Percentiles rank a stretch among this genome's conserved stretches.
phyloP scores from a whole-genome alignment of 2,113 vertebrate species.

The Speoplatyrhinus poulsoni region DNA sequence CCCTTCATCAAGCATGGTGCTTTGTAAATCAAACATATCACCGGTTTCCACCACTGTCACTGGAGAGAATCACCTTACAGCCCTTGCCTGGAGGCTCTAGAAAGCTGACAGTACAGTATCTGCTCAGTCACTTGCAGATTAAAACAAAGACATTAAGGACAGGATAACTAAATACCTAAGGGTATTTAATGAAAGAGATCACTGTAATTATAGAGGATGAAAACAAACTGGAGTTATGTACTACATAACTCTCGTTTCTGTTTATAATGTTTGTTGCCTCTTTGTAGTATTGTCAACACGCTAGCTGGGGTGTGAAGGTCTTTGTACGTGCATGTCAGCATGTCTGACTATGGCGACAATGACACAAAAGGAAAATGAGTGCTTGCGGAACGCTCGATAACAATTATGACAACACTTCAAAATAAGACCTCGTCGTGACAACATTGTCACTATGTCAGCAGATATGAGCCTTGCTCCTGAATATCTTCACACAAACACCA shows the following conservation, averaged over 20 bases:
- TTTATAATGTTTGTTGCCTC: too few relatives aligned
- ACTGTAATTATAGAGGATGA: not conserved
- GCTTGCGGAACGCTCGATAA: not conserved
- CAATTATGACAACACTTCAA: not conserved
- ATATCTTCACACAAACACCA: slow-evolving; percentile 2
- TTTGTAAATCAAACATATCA: slow-evolving; percentile 43
- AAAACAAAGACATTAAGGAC: slow-evolving; percentile 29
- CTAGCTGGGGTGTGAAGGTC: not conserved
- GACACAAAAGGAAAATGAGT: not conserved
- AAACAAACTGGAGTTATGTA: too few relatives aligned
- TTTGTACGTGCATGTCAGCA: not conserved
- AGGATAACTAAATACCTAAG: slow-evolving; percentile 23
- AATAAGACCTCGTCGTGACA: not conserved
- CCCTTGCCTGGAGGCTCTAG: slow-evolving; percentile 30
- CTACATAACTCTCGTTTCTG: too few relatives aligned
- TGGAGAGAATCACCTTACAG: slow-evolving; percentile 45
- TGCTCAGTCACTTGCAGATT: slow-evolving; percentile 39
- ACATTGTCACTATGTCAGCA: not conserved
- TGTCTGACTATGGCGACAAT: not conserved
- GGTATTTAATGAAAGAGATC: slow-evolving; percentile 21
- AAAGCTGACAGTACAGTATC: slow-evolving; percentile 18
- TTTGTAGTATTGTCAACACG: too few relatives aligned
- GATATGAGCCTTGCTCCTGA: slow-evolving; percentile 3
- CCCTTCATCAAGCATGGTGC: slow-evolving; percentile 14
- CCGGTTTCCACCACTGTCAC: slow-evolving; percentile 11